phyloP scores from a whole-genome alignment of 1,140 invertebrate species.

The Lethocerus indicus region DNA sequence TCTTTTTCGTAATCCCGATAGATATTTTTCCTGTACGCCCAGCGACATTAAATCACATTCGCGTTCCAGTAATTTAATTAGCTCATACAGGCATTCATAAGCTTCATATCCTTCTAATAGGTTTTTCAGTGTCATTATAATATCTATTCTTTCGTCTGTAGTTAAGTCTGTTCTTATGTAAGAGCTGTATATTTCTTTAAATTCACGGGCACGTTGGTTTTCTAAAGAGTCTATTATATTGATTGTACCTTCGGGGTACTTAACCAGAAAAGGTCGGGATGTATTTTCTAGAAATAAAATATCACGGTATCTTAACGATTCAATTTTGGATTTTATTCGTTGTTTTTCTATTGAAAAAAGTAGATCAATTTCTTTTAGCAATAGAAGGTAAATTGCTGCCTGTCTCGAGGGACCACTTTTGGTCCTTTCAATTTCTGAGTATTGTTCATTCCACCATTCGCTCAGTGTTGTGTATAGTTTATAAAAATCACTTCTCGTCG shows the following conservation, averaged over 20 bases:
- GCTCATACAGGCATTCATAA: not conserved
- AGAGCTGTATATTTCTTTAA: not conserved
- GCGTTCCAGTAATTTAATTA: not conserved
- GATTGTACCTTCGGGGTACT: not conserved
- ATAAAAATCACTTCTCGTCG: constrained; percentile 1
- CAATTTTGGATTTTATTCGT: not conserved
- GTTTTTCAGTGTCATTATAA: not conserved
- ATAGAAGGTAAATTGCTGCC: not conserved
- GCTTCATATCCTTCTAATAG: not conserved
- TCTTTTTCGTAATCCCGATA: not conserved
- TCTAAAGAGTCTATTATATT: not conserved
- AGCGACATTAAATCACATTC: not conserved
- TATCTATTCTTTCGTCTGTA: not conserved
- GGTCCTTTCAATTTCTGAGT: not conserved
- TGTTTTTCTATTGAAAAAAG: not conserved
- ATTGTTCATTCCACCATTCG: constrained; percentile 1
- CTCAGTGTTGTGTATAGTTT: not conserved
- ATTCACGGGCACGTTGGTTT: not conserved
- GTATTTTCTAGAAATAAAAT: not conserved
- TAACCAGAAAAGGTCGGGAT: not conserved
- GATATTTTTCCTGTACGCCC: not conserved
- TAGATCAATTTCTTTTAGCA: not conserved
- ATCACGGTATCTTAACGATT: not conserved
- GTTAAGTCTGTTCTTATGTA: not conserved
- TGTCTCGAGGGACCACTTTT: not conserved